Evolutionary conservation across 2,797 vertebrate species (phyloP).

Genomic region (Ceryle rudis): DNA sequence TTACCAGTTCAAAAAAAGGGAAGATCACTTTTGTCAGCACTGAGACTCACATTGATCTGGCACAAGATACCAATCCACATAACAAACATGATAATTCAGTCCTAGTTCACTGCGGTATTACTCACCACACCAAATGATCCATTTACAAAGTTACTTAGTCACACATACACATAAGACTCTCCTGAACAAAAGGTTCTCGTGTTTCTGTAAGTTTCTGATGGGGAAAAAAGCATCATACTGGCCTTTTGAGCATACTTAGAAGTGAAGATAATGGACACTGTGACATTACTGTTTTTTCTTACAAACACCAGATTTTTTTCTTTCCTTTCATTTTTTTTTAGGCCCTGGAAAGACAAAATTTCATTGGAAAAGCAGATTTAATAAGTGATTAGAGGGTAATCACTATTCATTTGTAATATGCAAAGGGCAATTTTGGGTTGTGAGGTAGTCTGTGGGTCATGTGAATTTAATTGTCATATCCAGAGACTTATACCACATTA

Average conservation of each 20-base stretch:
- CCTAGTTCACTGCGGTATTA: not conserved
- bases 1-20: not conserved
- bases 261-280: not conserved
- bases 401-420: constrained; percentile 48
- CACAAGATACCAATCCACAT: not conserved
- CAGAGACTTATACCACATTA: constrained; percentile 72
- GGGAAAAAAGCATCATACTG: not conserved
- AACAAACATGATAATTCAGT: not conserved
- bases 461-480: constrained; percentile 72
- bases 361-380: constrained; percentile 58
- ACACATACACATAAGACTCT: not conserved
- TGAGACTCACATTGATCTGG: not conserved
- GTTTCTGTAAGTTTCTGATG: not conserved
- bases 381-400: constrained; percentile 55
- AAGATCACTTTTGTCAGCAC: not conserved
- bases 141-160: not conserved
- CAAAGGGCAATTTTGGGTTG: constrained; percentile 63
- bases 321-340: not conserved
- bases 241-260: not conserved
- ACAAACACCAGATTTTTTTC: not conserved
- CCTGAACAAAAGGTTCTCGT: not conserved
- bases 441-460: constrained; percentile 68
- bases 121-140: not conserved
- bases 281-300: not conserved
- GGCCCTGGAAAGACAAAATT: not conserved